These are phyloP conservation scores for Zeus faber DNA, from an alignment of 2,113 vertebrate genomes.

Conservation along the genomic window DNA sequence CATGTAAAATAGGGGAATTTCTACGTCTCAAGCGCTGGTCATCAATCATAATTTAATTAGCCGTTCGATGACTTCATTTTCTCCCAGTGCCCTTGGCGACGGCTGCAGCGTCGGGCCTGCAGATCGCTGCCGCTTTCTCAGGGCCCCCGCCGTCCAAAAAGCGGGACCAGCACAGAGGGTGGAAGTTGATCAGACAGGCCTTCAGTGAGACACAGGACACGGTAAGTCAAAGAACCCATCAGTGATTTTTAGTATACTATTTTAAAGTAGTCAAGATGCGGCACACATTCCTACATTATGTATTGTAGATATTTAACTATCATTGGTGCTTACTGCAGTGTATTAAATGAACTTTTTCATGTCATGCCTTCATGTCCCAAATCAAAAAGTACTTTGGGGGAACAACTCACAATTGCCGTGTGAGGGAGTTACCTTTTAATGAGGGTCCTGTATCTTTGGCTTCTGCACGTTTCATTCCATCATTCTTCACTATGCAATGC, in stretches of 20 bases:
- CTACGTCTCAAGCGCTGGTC: slow-evolving; percentile 19
- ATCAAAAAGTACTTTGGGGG: slow-evolving; percentile 41
- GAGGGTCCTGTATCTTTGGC: slow-evolving; percentile 13
- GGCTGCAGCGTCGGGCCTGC: slow-evolving; percentile 70
- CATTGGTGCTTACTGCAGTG: too few relatives aligned
- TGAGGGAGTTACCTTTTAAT: too few relatives aligned
- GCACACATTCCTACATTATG: too few relatives aligned
- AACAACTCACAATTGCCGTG: too few relatives aligned
- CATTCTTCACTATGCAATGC: slow-evolving; percentile 14
- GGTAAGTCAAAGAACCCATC: slow-evolving; percentile 75
- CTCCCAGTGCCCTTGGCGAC: slow-evolving; percentile 73
- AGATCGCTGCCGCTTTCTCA: slow-evolving; percentile 62
- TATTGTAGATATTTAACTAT: too few relatives aligned
- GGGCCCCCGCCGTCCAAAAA: slow-evolving; percentile 50
- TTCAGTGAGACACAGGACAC: slow-evolving; percentile 74
- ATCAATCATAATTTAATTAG: slow-evolving; percentile 11
- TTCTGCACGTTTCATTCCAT: slow-evolving; percentile 23
- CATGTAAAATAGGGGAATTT: slow-evolving; percentile 51
- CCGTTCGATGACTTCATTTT: slow-evolving; percentile 55
- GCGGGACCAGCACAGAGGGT: slow-evolving; percentile 71
- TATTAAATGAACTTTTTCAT: too few relatives aligned
- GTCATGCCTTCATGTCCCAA: too few relatives aligned
- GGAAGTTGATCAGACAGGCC: slow-evolving; percentile 75
- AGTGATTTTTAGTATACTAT: not conserved
- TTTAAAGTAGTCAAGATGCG: too few relatives aligned